Evolutionary conservation across 1,140 invertebrate genomes (phyloP).

Genomic region (Pogonomyrmex barbatus): DNA sequence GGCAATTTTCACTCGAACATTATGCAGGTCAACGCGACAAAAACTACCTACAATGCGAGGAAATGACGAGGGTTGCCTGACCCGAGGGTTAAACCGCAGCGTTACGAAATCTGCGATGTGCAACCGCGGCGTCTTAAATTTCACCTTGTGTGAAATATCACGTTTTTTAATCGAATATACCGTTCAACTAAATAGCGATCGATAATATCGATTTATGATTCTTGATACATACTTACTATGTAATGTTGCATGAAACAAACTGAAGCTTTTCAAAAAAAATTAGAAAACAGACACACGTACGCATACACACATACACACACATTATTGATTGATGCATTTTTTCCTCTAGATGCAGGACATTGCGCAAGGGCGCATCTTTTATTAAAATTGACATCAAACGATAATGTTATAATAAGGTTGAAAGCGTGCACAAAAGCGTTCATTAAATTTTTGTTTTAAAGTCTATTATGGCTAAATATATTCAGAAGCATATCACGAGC

Average conservation of each 20-base stretch:
- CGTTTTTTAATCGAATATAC: neutral
- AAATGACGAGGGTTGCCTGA: neutral
- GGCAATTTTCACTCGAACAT: constrained; percentile 55
- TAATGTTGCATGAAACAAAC: neutral
- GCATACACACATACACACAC: neutral
- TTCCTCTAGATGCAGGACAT: neutral
- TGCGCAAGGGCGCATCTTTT: constrained; percentile 19
- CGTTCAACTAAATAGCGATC: neutral
- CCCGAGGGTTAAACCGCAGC: constrained; percentile 6
- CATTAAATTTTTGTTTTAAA: constrained; percentile 30
- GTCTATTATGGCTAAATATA: constrained; percentile 30
- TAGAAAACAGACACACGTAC: neutral
- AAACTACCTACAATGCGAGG: constrained; percentile 14
- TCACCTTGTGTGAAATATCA: neutral
- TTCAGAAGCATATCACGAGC: neutral
- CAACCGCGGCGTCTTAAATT: neutral
- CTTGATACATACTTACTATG: neutral
- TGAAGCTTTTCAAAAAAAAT: constrained; percentile 6
- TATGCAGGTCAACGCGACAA: constrained; percentile 36
- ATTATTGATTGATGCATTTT: neutral
- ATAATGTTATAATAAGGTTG: constrained; percentile 5
- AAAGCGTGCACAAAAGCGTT: constrained; percentile 15
- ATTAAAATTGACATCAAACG: constrained; percentile 45
- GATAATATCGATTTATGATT: neutral
- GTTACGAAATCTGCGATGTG: constrained; percentile 3